Conservation (phyloP, 1,140 invertebrate species). For the Drosophila bipectinata region DNA sequence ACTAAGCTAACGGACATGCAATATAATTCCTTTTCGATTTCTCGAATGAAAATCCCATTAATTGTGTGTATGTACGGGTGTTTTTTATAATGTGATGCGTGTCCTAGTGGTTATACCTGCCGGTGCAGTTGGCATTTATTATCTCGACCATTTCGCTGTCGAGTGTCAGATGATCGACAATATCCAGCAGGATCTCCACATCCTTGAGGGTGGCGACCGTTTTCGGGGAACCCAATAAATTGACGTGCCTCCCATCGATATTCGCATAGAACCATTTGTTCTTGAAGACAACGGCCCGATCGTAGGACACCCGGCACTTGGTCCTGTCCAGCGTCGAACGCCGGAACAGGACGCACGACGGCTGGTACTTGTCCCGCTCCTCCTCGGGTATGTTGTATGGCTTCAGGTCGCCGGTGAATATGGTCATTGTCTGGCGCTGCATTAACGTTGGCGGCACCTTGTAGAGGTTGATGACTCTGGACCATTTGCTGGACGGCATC, state of each 20-base stretch:
- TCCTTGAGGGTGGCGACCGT: slow-evolving; percentile 57
- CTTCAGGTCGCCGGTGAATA: slow-evolving; percentile 78
- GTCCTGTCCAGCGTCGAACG: slow-evolving; percentile 52
- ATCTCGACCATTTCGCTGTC: slow-evolving; percentile 69
- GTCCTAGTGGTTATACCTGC: slow-evolving; percentile 1
- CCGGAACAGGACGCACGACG: slow-evolving; percentile 79
- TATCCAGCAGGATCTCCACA: slow-evolving; percentile 76
- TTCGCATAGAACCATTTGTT: slow-evolving; percentile 80
- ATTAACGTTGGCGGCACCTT: slow-evolving; percentile 62
- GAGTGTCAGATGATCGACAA: slow-evolving; percentile 68
- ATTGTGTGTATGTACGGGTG: slow-evolving; percentile 7
- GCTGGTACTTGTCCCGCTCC: slow-evolving; percentile 80
- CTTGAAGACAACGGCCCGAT: slow-evolving; percentile 82
- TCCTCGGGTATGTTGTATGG: slow-evolving; percentile 70
- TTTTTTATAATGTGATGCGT: slow-evolving; percentile 35
- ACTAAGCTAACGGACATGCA: slow-evolving; percentile 30
- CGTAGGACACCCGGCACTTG: slow-evolving; percentile 72
- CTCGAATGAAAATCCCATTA: slow-evolving; percentile 52
- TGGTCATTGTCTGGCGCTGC: slow-evolving; percentile 57
- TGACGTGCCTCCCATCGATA: slow-evolving; percentile 82
- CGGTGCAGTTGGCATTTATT: slow-evolving; percentile 50
- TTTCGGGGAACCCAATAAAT: slow-evolving; percentile 73
- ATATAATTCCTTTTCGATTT: slow-evolving; percentile 52
- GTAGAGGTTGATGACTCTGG: slow-evolving; percentile 63
- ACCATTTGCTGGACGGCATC: slow-evolving; percentile 70